Evolutionary conservation across 1,140 invertebrate genomes (phyloP).

Genomic region (Lordiphosa clarofinis): DNA sequence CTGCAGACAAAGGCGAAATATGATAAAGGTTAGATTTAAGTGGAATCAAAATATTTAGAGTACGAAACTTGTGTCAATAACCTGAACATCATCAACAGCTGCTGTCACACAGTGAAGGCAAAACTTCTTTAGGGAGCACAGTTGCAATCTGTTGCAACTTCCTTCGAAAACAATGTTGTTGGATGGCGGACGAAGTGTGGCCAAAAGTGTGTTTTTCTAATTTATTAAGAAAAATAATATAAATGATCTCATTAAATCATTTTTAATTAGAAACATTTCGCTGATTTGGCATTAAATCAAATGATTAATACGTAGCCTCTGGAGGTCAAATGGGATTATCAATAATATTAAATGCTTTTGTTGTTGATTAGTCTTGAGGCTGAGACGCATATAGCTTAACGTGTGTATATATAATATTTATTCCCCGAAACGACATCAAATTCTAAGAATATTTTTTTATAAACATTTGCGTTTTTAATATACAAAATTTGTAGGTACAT

Average conservation of each 20-base stretch:
- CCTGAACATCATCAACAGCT: constrained; percentile 43
- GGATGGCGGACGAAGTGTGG: not conserved
- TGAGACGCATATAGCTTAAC: too few species aligned
- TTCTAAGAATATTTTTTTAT: not conserved
- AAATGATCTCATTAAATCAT: constrained; percentile 13
- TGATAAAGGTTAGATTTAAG: too few species aligned
- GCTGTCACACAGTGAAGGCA: constrained; percentile 50
- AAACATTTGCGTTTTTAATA: not conserved
- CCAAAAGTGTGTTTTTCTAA: not conserved
- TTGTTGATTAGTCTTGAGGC: too few species aligned
- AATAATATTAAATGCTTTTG: not conserved
- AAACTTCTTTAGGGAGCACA: constrained; percentile 29
- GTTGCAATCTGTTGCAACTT: constrained; percentile 61
- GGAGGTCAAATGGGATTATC: constrained; percentile 4
- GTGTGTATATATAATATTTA: too few species aligned
- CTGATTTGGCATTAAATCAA: too few species aligned
- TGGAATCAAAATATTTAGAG: not conserved
- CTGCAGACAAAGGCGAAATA: too few species aligned
- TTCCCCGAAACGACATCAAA: too few species aligned
- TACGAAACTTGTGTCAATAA: constrained; percentile 48
- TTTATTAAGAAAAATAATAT: not conserved
- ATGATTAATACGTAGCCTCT: too few species aligned
- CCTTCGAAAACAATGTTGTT: too few species aligned
- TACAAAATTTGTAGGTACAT: not conserved
- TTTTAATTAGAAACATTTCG: constrained; percentile 7